Conservation (phyloP, 2,888 invertebrate species). For the Esperia sulphurella region DNA sequence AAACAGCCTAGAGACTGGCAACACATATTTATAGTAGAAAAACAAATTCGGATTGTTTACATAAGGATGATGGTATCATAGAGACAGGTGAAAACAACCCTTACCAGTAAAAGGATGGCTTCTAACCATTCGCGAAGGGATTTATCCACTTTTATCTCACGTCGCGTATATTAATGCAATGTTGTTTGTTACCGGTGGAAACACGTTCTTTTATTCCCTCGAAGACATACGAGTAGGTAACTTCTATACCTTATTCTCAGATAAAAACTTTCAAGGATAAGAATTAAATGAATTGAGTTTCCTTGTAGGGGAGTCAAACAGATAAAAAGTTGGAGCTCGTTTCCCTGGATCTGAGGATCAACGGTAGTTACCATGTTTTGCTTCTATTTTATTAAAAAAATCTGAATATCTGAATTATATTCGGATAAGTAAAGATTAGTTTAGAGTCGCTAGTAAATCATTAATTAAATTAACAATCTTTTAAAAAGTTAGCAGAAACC, state of each 20-base stretch:
- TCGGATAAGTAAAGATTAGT: too few relatives aligned
- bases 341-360: slow-evolving; percentile 9
- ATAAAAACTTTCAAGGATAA: slow-evolving; percentile 36
- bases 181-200: slow-evolving; percentile 3
- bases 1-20: too few relatives aligned
- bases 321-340: slow-evolving; percentile 27
- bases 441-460: too few relatives aligned
- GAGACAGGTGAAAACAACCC: not conserved
- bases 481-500: too few relatives aligned
- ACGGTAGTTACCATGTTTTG: slow-evolving; percentile 10
- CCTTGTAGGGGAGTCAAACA: slow-evolving; percentile 30
- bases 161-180: slow-evolving; percentile 3
- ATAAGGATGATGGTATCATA: not conserved
- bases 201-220: not conserved
- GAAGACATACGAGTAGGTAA: slow-evolving; percentile 4
- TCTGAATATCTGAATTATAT: too few relatives aligned
- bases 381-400: not conserved
- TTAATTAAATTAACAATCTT: too few relatives aligned
- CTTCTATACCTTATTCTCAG: slow-evolving; percentile 16
- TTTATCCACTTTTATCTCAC: slow-evolving; percentile 7
- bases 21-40: too few relatives aligned
- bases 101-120: not conserved
- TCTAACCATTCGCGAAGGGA: slow-evolving; percentile 2
- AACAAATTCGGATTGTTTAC: too few relatives aligned
- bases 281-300: slow-evolving; percentile 37